Percentiles rank a stretch among this genome's conserved stretches.
Evolutionary conservation across 2,797 vertebrate species (phyloP).

Genomic region (Toxotes lorentzi): DNA sequence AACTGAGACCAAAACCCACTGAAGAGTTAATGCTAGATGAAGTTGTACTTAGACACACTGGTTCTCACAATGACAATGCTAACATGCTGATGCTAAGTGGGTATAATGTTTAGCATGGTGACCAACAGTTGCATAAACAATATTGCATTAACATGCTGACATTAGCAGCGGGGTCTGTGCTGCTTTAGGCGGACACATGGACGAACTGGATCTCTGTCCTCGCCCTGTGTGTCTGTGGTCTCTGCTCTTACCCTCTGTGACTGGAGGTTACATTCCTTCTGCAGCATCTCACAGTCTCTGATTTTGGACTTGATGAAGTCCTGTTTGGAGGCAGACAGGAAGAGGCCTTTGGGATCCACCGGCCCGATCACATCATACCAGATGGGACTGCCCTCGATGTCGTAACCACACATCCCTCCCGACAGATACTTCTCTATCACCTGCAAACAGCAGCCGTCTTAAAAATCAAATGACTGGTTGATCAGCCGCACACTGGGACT

Average conservation of each 20-base stretch:
- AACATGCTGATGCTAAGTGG: no score
- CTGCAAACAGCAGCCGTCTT: conserved; percentile 33
- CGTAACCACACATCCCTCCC: conserved; percentile 93
- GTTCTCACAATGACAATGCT: no score
- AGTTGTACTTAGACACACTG: no score
- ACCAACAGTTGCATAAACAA: no score
- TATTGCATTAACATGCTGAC: no score
- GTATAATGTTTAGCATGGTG: no score
- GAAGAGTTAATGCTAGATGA: no score
- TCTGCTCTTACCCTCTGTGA: conserved; percentile 83
- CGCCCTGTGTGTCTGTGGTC: no score
- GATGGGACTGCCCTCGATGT: conserved; percentile 91
- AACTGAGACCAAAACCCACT: no score
- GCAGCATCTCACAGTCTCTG: conserved; percentile 91
- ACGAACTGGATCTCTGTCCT: not conserved
- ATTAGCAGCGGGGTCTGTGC: no score
- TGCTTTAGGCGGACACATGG: no score
- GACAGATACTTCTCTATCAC: conserved; percentile 91
- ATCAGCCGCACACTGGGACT: not conserved
- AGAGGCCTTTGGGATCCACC: conserved; percentile 93
- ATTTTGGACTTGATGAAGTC: conserved; percentile 96
- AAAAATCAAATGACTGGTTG: not conserved
- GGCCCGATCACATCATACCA: conserved; percentile 96
- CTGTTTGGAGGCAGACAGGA: conserved; percentile 94
- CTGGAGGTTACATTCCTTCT: conserved; percentile 86